Conservation (phyloP, 92 coral and sea anemone genomes). For the Desmophyllum pertusum region DNA sequence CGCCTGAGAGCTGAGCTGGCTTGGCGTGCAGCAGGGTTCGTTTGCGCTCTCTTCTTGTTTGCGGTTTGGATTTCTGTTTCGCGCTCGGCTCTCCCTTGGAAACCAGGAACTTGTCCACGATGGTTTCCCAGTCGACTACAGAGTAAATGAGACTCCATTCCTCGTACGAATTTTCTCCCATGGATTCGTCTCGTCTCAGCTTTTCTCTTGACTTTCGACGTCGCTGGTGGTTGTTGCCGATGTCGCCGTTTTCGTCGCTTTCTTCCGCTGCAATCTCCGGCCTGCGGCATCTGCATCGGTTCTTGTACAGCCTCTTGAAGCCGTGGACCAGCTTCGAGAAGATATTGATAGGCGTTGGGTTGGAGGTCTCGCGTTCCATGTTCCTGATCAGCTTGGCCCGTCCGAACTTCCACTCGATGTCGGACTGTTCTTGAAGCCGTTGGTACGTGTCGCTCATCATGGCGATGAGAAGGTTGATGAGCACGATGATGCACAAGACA, state of each 20-base stretch:
- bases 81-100: constrained; percentile 61
- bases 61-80: not conserved
- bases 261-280: constrained; percentile 64
- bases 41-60: not conserved
- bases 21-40: not conserved
- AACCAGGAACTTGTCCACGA: constrained; percentile 76
- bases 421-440: constrained; percentile 87
- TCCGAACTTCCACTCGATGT: constrained; percentile 97
- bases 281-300: constrained; percentile 82
- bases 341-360: constrained; percentile 87
- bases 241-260: constrained; percentile 23
- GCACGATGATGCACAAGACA: constrained; percentile 80
- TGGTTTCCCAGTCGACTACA: constrained; percentile 81
- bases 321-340: constrained; percentile 74
- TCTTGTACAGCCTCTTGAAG: constrained; percentile 60
- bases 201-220: constrained; percentile 3
- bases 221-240: not conserved
- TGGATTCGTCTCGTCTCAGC: constrained; percentile 17
- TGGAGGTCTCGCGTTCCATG: constrained; percentile 91
- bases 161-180: constrained; percentile 43
- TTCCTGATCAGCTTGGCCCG: constrained; percentile 92
- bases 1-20: not conserved
- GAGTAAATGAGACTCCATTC: constrained; percentile 60
- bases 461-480: constrained; percentile 91
- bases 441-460: constrained; percentile 99